Evolutionary conservation across 2,797 vertebrate species (phyloP).

Genomic region (Varecia variegata): DNA sequence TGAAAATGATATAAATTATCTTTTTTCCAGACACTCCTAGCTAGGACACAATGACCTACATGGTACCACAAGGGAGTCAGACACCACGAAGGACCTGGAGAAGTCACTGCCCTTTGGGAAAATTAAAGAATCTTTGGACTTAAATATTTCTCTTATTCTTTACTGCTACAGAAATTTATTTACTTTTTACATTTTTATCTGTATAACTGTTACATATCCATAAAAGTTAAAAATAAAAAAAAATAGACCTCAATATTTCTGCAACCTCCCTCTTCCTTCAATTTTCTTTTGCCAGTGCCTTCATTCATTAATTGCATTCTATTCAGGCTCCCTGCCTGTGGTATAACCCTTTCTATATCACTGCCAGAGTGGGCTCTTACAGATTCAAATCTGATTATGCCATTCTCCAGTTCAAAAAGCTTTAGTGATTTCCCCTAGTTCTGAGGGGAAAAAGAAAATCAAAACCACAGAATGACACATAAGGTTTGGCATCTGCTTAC

Average conservation of each 20-base stretch:
- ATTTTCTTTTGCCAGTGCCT: neutral
- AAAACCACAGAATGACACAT: neutral
- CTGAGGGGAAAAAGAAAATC: neutral
- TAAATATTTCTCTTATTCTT: neutral
- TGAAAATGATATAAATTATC: neutral
- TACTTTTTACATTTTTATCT: neutral
- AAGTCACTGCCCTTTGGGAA: neutral
- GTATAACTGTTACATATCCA: neutral
- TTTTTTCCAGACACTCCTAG: neutral
- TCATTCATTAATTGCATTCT: neutral
- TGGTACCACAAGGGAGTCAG: fast-evolving
- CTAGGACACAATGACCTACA: neutral
- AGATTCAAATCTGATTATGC: neutral
- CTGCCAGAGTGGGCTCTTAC: neutral
- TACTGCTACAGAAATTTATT: neutral
- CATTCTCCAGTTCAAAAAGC: neutral
- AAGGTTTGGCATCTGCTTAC: neutral
- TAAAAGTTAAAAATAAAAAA: neutral
- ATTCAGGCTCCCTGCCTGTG: neutral
- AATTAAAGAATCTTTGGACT: neutral
- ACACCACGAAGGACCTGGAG: neutral
- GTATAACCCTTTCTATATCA: neutral
- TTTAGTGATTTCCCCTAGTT: neutral
- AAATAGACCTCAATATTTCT: neutral
- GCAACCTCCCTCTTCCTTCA: neutral